phyloP scores from a whole-genome alignment of 2,113 vertebrate genomes.

The Anolis carolinensis region DNA sequence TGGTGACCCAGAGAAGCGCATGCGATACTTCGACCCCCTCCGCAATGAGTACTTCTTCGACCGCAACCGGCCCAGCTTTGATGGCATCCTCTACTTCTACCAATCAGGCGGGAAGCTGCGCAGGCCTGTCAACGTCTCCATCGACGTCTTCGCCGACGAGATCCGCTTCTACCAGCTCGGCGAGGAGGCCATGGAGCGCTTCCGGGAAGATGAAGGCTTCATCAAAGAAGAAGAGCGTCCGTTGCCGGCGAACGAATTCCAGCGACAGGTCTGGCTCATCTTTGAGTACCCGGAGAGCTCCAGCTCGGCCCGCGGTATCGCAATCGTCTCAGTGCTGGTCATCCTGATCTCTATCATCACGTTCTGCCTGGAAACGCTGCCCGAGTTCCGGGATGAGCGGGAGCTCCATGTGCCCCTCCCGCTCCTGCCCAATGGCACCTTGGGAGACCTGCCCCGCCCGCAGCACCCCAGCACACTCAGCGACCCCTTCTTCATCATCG shows the following conservation, averaged over 20 bases:
- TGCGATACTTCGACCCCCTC: conserved; percentile 95
- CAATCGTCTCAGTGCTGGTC: conserved; percentile 94
- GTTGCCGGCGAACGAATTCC: conserved; percentile 88
- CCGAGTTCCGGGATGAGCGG: conserved; percentile 91
- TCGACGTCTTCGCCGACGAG: conserved; percentile 93
- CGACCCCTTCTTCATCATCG: conserved; percentile 95
- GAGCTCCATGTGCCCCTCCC: conserved; percentile 75
- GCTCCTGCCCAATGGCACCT: conserved; percentile 50
- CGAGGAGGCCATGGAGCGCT: conserved; percentile 91
- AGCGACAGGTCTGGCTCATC: conserved; percentile 97
- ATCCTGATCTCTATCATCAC: conserved; percentile 97
- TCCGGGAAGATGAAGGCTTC: conserved; percentile 94
- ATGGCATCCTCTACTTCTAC: conserved; percentile 94
- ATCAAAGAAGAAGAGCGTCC: conserved; percentile 92
- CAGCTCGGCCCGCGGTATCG: conserved; percentile 88
- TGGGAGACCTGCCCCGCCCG: conserved; percentile 64
- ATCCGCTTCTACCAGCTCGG: conserved; percentile 96
- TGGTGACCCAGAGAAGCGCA: conserved; percentile 90
- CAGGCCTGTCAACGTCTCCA: conserved; percentile 91
- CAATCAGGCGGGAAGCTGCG: conserved; percentile 94
- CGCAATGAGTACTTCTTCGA: conserved; percentile 99
- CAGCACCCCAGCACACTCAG: conserved; percentile 82
- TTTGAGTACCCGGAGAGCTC: conserved; percentile 97
- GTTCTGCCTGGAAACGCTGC: conserved; percentile 95
- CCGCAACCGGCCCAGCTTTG: conserved; percentile 94